Base-by-base conservation (phyloP, 2,113 vertebrate species). In the Neolamprologus kungweensis region DNA sequence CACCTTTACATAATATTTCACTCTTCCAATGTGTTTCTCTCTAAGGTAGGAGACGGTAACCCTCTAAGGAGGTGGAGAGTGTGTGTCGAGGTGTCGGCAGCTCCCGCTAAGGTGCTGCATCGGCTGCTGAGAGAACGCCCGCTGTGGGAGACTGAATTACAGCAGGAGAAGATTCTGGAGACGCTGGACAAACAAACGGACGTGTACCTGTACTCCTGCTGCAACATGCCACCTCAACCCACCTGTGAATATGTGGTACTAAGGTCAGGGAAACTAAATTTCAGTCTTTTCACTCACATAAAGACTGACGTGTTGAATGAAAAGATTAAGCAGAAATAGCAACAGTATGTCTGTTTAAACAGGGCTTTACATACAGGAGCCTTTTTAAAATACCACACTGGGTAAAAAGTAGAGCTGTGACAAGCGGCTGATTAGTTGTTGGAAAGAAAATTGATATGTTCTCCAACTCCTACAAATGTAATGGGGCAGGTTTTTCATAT, bases 191-290 rank as follows among this genome's bases (percentile, higher is more conserved):
- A 96, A 84, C 98, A 98, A 85, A 99, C 97, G 0, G 99, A 99
- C 79, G 94, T 99, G 89, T 99, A 97, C 85, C 98, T 98, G 91
- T 99, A 97, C n/a, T 97, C 97, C 91, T 84, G 98, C 92, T 95
- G 96, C 93, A 97, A 96, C 96, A 99, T 99, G 98, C 95, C 97
- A 40, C 98, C 99, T 26, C 98, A 98, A 42, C 98, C 98, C 0
- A 92, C 96, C 95, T 96, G 97, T 84, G 98, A 99, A 93, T 99
- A 97, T n/a, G 97, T 99, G 23, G 96, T 99, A 87, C 97, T 99
- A 71, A 98, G 99, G 99, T 99, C 73, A 78, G 73, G 45, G 26
- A 1, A 78, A 31, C 26, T 13, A 50, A n/a, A 13, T 78, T 78
- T 28, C 4, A 47, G 45, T 17, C 45, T 47, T 17, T 47, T 26